Evolutionary conservation across 2,888 invertebrate genomes (phyloP), one percentile per base, ranked within the genome.

Genomic region (Auanema freiburgensis): DNA sequence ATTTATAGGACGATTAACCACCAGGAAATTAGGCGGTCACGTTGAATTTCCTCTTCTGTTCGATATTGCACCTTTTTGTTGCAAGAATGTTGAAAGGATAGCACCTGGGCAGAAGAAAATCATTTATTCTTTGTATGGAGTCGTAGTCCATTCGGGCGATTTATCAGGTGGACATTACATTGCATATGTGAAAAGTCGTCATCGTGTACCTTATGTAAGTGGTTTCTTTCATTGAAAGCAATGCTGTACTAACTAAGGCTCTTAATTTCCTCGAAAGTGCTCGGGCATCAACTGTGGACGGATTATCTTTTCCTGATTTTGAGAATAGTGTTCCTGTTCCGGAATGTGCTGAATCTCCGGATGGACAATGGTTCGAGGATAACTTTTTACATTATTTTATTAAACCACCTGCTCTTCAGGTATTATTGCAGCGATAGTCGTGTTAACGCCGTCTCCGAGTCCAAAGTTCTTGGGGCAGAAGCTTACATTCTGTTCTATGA

Each of bases 401-500:
- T 53, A 6, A 25, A 53, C 24, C 53, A n/a, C 24, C 50, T 4
- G 46, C 46, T 2, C 58, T 58, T 18, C 57, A 63, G 97, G 97
- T 97, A 91, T 86, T 91, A 91, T 84, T 90, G 94, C 56, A 94
- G 94, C 63, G 97, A 97, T 86, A 91, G 91, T 64, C 89, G 90
- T 81, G 93, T 95, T 0, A 88, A 88, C 44, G 91, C 92, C 84
- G 90, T 91, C 24, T 73, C 83, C 1, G 91, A 93, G 85, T 89
- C 89, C 2, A 88, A 89, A 71, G 95, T 95, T 64, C 87, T 93
- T 52, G 87, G 88, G 76, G 90, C 64, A 12, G 92, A 96, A 85
- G 96, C 97, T 16, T 97, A 97, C 86, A 88, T 97, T 57, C 88
- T 97, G 44, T 98, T 97, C 86, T 97, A 97, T 85, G 95, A 96